A percentile compares a stretch with the other conserved stretches of the same genome.
Evolutionary conservation across 2,797 vertebrate species (phyloP).

Genomic region (Oreonectes daqikongensis): DNA sequence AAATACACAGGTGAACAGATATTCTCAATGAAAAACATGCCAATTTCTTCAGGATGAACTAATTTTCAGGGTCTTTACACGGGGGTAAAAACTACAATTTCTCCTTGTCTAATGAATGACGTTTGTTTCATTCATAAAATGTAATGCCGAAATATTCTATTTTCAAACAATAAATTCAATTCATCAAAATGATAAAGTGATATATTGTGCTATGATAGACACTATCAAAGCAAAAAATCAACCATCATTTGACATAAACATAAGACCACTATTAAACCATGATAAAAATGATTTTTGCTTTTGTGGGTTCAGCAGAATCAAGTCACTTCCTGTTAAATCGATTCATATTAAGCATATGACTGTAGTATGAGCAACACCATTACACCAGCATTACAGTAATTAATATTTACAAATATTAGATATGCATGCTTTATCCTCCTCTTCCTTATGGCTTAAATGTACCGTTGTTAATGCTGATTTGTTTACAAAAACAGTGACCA

Average conservation of each 20-base stretch:
- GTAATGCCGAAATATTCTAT: no score
- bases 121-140: background rate
- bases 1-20: background rate
- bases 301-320: background rate
- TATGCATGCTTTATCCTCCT: conserved; percentile 48
- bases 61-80: conserved; percentile 3
- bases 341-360: conserved; percentile 61
- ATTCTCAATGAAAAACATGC: conserved; percentile 14
- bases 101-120: background rate
- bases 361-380: conserved; percentile 54
- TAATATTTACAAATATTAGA: conserved; percentile 74
- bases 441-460: conserved; percentile 56
- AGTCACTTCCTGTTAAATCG: conserved; percentile 47
- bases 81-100: background rate
- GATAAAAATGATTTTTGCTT: no score
- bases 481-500: conserved; percentile 61
- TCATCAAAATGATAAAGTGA: background rate
- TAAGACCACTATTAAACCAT: background rate
- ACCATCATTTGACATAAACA: no score
- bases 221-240: no score
- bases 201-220: background rate
- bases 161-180: background rate
- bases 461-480: conserved; percentile 61
- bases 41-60: conserved; percentile 20
- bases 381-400: conserved; percentile 71